Conservation (phyloP, 2,113 vertebrate genomes). For the Psettodes erumei region DNA sequence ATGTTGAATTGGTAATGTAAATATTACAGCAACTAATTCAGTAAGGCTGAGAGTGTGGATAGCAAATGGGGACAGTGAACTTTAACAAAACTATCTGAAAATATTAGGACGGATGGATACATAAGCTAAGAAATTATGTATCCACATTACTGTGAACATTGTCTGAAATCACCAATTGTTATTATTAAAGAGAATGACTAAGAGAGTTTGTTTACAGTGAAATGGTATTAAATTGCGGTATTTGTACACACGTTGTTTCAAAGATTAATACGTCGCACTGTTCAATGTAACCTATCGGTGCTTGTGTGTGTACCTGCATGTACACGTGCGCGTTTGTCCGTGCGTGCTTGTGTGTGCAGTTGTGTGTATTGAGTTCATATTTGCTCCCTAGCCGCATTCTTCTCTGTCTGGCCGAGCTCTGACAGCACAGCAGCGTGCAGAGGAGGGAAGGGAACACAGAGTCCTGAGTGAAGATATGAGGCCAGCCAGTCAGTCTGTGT, state of each 20-base stretch:
- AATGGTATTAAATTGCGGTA: neutral
- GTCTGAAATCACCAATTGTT: neutral
- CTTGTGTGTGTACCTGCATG: constrained; percentile 10
- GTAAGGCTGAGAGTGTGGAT: neutral
- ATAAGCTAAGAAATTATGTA: neutral
- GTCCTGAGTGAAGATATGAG: constrained; percentile 76
- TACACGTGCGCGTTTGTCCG: constrained; percentile 17
- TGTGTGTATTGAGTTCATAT: constrained; percentile 39
- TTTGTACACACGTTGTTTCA: constrained; percentile 12
- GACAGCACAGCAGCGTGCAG: constrained; percentile 59
- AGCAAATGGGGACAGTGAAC: neutral
- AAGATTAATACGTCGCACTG: constrained; percentile 18
- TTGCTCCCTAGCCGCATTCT: constrained; percentile 71
- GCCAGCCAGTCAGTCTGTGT: constrained; percentile 75
- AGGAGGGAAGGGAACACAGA: constrained; percentile 73
- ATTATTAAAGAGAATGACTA: neutral
- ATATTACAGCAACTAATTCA: neutral
- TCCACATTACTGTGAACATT: neutral
- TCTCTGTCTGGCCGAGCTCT: constrained; percentile 73
- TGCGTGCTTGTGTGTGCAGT: constrained; percentile 3
- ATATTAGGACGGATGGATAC: neutral
- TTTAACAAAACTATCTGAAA: constrained; percentile 8
- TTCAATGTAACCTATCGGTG: constrained; percentile 42
- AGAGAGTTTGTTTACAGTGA: neutral
- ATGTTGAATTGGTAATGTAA: neutral